These are phyloP conservation scores for Parnassius apollo DNA, from an alignment of 2,888 invertebrate genomes.

Conservation along the genomic window DNA sequence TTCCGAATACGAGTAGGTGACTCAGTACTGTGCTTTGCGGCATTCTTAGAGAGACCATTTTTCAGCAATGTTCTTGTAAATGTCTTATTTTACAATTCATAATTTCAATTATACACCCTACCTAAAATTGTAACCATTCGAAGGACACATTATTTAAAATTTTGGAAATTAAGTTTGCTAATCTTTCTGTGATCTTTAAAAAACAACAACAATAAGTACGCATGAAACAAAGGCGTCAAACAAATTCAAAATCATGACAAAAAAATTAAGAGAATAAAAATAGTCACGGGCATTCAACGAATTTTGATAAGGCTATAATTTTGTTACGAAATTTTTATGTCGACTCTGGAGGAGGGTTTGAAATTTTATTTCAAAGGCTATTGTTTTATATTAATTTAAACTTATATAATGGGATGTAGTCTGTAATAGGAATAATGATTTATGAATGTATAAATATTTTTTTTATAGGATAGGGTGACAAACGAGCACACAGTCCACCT, in stretches of 20 bases:
- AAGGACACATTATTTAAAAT: too few relatives aligned
- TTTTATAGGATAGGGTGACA: too few relatives aligned
- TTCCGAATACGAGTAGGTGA: too few relatives aligned
- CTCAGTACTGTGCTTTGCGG: too few relatives aligned
- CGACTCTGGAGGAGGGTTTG: constrained; percentile 9
- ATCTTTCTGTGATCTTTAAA: constrained; percentile 30
- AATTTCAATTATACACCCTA: too few relatives aligned
- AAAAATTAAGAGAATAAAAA: constrained; percentile 30
- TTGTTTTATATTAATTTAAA: constrained; percentile 17
- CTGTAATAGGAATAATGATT: neutral
- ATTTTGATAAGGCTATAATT: constrained; percentile 24
- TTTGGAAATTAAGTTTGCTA: too few relatives aligned
- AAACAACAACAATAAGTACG: constrained; percentile 22
- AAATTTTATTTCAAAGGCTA: constrained; percentile 21
- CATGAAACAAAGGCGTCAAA: constrained; percentile 27
- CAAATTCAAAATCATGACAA: constrained; percentile 16
- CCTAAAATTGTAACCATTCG: too few relatives aligned
- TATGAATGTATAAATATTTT: too few relatives aligned
- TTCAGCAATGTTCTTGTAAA: too few relatives aligned
- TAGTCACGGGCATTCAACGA: constrained; percentile 11
- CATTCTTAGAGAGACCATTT: too few relatives aligned
- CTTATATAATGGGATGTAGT: neutral
- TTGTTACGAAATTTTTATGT: constrained; percentile 19
- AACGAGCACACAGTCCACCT: too few relatives aligned
- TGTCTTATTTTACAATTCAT: too few relatives aligned